Evolutionary conservation across 2,888 invertebrate genomes (phyloP), one percentile per base, ranked within the genome.

Genomic region (Lasioglossum leucozonium): DNA sequence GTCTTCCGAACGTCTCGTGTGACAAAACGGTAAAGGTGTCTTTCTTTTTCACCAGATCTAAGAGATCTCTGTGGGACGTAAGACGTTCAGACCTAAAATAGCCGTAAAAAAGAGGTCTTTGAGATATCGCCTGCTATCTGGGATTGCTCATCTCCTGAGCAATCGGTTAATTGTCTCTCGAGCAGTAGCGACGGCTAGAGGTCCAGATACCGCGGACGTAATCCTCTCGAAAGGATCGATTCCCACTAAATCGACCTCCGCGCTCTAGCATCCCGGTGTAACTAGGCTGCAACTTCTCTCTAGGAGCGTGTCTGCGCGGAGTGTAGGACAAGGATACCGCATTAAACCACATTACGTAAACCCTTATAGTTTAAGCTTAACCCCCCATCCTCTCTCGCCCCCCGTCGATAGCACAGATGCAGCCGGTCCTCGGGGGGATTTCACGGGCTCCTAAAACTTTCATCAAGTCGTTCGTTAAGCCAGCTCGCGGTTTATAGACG

Each of bases 341-440:
- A 90, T 90, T 90, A 89, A 90, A 90, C 83, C 90, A 90, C 90
- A 90, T 90, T 90, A 90, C 90, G 90, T 84, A 86, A 90, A 90
- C 82, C 90, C 89, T 90, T 89, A 86, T 87, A 90, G 90, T 90
- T 88, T 89, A 86, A 90, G 87, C 89, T 87, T 77, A 85, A 86
- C 84, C 78, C 90, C 3, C 90, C n/a, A n/a, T n/a, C n/a, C n/a
- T n/a, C n/a, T n/a, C n/a, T n/a, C n/a, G n/a, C n/a, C n/a, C n/a
- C n/a, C n/a, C n/a, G n/a, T n/a, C 80, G 75, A 77, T 76, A 75
- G 85, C 85, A 81, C 90, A 89, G 90, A 90, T 90, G 90, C 86
- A 82, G 83, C 76, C 22, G 84, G 79, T 79, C 90, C 83, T 83
- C 51, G 67, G 73, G 67, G 73, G 87, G 90, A 89, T 89, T 88